Base-by-base conservation (phyloP, 2,113 vertebrate genomes). In the Python bivittatus region DNA sequence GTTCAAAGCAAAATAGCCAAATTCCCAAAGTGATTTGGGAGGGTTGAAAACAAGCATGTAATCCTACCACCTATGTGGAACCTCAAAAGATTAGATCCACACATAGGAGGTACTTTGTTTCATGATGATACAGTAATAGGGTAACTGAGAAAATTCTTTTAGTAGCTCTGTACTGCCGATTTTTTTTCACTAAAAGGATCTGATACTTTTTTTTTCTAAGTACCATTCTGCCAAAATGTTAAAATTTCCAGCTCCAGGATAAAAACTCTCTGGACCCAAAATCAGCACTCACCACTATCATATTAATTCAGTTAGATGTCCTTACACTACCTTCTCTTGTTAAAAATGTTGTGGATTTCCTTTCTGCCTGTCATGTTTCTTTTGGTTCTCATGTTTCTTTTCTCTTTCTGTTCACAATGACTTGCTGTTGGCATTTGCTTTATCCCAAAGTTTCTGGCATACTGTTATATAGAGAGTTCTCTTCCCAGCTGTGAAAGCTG, bases 271-370 rank as follows among this genome's bases (percentile, higher is more conserved):
- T 95, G 93, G 97, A 95, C 92, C 38, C 23, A 56, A 96, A 94
- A 96, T 93, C 90, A 94, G 86, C 91, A 92, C 95, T 95, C 84
- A 68, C 86, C 92, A 85, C 95, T 91, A 95, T 91, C 93, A 92
- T 54, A 93, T 90, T 92, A 94, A 53, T 64, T 58, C 96, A 95
- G 93, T 96, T 94, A 96, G 94, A 89, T 89, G 91, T 94, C 91
- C 94, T 96, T 96, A 96, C 95, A 96, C 68, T 84, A 89, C 57
- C 42, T 89, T 89, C 91, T 96, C 94, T 96, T 94, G 95, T 92
- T 95, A 92, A 97, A 96, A 95, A 91, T 92, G 88, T 79, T 56
- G n/a, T 1, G 25, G 48, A 90, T 86, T 95, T 97, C 93, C 90
- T 94, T 96, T 91, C 92, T 96, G 89, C 93, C 94, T 95, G 68